phyloP scores from a whole-genome alignment of 53 echinoderm and acorn worm species.

The Henricia sp. region DNA sequence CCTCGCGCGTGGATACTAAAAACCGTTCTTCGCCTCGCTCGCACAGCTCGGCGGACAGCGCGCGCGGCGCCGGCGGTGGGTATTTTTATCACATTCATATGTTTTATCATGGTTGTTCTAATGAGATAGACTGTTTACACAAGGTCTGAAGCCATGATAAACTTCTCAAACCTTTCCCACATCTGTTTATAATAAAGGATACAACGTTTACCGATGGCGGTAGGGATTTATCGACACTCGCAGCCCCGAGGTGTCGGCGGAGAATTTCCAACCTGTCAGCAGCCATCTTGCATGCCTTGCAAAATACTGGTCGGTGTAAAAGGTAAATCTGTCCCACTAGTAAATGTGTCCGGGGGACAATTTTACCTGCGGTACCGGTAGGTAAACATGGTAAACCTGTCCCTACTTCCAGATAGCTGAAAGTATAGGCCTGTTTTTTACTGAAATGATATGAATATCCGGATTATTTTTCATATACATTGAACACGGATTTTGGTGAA shows the following conservation, averaged over 20 bases:
- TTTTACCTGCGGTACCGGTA: too few relatives aligned
- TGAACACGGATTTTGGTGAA: too few relatives aligned
- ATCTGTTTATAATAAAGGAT: slow-evolving; percentile 33
- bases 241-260: slow-evolving; percentile 18
- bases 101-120: not conserved
- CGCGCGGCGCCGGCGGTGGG: not conserved
- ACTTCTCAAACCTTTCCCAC: not conserved
- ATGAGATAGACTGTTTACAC: not conserved
- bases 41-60: not conserved
- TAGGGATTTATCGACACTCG: not conserved
- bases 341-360: not conserved
- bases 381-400: too few relatives aligned
- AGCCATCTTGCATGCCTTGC: slow-evolving; percentile 53
- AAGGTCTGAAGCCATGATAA: too few relatives aligned
- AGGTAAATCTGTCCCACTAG: not conserved
- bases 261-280: slow-evolving; percentile 32
- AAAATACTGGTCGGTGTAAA: not conserved
- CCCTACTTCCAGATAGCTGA: too few relatives aligned
- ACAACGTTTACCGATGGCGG: not conserved
- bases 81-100: not conserved
- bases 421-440: too few relatives aligned
- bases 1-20: not conserved
- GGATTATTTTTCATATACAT: too few relatives aligned
- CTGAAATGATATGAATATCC: too few relatives aligned
- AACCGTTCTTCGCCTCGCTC: not conserved